These are phyloP conservation scores for Piscicola geometra DNA, from an alignment of 2,888 invertebrate species.

Conservation along the genomic window DNA sequence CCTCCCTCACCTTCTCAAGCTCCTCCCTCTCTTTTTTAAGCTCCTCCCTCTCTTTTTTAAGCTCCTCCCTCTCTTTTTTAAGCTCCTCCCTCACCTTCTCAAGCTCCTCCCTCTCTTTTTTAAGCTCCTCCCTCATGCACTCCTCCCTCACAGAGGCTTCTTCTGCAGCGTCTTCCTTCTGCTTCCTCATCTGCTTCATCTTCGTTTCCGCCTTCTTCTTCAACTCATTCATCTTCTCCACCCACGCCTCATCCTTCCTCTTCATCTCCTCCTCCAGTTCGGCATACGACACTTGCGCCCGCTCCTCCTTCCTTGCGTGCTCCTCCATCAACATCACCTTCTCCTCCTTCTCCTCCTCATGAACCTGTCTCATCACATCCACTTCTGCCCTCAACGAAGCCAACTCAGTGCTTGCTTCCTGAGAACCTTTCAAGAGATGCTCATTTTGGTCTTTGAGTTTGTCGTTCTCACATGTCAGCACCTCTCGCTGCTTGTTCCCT, in stretches of 20 bases:
- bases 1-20: not conserved
- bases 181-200: constrained; percentile 26
- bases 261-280: constrained; percentile 14
- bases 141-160: not conserved
- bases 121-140: not conserved
- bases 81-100: not conserved
- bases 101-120: not conserved
- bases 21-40: not conserved
- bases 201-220: constrained; percentile 33
- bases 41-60: not conserved
- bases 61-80: not conserved
- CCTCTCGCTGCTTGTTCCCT: not conserved
- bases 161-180: not conserved
- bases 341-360: too few relatives aligned
- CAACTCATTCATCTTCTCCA: constrained; percentile 21
- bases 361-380: not conserved
- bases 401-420: not conserved
- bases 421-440: not conserved
- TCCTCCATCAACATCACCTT: not conserved
- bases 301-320: not conserved
- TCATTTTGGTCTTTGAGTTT: not conserved
- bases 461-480: not conserved
- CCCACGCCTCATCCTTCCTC: not conserved
- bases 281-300: not conserved
- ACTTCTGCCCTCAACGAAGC: not conserved